phyloP scores from a whole-genome alignment of 2,888 invertebrate species.

The Neoaliturus tenellus region DNA sequence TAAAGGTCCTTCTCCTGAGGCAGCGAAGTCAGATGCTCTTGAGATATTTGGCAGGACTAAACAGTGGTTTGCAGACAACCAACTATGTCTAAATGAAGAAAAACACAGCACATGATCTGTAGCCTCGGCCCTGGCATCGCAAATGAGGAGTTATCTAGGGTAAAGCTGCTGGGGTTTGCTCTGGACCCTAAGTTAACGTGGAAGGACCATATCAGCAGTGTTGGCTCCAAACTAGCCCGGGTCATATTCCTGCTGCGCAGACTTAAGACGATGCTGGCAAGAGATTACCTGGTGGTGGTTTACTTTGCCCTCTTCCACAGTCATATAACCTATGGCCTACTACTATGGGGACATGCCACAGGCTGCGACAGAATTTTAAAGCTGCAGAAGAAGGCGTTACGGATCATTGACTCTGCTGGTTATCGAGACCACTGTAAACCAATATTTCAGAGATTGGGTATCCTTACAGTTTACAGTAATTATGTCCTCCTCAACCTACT shows the following conservation, averaged over 20 bases:
- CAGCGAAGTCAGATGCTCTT: not conserved
- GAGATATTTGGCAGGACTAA: not conserved
- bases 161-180: not conserved
- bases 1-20: not conserved
- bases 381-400: no score
- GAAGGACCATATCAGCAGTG: not conserved
- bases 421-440: no score
- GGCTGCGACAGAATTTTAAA: no score
- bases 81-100: not conserved
- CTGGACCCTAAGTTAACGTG: not conserved
- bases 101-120: not conserved
- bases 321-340: not conserved
- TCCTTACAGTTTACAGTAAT: no score
- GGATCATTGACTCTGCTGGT: no score
- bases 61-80: not conserved
- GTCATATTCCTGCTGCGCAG: not conserved
- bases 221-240: not conserved
- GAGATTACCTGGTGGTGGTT: not conserved
- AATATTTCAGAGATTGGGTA: no score
- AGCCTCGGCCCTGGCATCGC: not conserved
- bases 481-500: no score
- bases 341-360: no score
- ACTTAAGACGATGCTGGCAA: not conserved
- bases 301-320: not conserved
- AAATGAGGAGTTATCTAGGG: not conserved